phyloP scores from a whole-genome alignment of 2,113 vertebrate genomes.

The Macquaria australasica region DNA sequence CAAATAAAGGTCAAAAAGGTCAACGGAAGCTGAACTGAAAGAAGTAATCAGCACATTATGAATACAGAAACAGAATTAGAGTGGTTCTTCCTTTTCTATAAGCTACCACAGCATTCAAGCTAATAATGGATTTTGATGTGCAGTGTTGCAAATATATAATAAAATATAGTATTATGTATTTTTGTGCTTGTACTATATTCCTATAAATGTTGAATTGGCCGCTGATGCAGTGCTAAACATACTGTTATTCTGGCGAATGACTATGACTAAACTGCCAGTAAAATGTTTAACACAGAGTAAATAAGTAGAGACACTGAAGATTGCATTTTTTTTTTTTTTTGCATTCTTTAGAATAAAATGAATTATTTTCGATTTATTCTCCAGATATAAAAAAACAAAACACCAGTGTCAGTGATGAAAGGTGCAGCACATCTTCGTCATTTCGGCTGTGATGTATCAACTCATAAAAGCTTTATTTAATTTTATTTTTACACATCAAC shows the following conservation, averaged over 20 bases:
- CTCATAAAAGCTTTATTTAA: not conserved
- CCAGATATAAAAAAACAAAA: not conserved
- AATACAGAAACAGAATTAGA: not conserved
- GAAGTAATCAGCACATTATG: not conserved
- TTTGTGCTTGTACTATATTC: not conserved
- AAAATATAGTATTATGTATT: not conserved
- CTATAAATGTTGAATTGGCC: not conserved
- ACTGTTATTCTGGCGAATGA: not conserved
- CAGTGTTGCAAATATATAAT: not conserved
- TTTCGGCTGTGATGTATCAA: not conserved
- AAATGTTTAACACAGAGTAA: not conserved
- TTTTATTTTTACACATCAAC: not conserved
- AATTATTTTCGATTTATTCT: not conserved
- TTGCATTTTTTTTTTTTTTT: not conserved
- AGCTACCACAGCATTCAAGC: not conserved
- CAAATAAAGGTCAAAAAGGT: slow-evolving; percentile 11
- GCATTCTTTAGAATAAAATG: not conserved
- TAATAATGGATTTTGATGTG: not conserved
- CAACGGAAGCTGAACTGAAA: not conserved
- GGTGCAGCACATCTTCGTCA: not conserved
- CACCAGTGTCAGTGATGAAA: not conserved
- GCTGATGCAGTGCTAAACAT: not conserved
- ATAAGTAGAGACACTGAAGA: not conserved
- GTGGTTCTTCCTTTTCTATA: not conserved
- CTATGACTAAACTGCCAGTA: not conserved